Base-by-base conservation (phyloP, 2,113 vertebrate species). In the Tychaedon coryphoeus region DNA sequence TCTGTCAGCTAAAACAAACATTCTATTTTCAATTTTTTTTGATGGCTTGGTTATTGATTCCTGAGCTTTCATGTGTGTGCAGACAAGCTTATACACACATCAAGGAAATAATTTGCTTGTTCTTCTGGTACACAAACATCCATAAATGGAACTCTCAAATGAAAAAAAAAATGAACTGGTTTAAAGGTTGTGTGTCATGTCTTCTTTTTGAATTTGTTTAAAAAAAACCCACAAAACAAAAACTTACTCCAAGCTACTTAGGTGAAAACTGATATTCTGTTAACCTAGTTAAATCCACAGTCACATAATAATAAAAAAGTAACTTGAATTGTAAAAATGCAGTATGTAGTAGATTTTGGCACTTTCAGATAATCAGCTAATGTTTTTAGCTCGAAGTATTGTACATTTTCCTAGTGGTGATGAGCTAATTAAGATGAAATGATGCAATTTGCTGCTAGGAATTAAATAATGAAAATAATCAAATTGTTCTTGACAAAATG, bases 381-480 rank as follows among this genome's bases (percentile, higher is more conserved):
- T 54, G 5, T 3, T 65, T 88, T 79, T 69, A 85, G 14, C 25
- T 74, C 1, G 0, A 58, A 40, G 11, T 78, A 56, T 54, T 48
- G 31, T 57, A 47, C 5, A 23, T 69, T 77, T 91, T 81, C 36
- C 18, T 48, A 47, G 25, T 33, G 16, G 42, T 77, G 26, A 77
- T 60, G 69, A 38, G 3, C 2, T 90, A 65, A 94, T 91, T 72
- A 83, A 85, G 77, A 92, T 73, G 1, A 73, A 90, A 67, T 34
- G 3, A n/a, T 60, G 70, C 34, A 76, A 92, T 86, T 62, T 72
- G 28, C 13, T 81, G 9, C 31, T 62, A 72, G 14, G 38, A 31
- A 86, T 94, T 94, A 88, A 67, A 89, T 90, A 70, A 71, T 31
- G 29, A 72, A 54, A 83, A 86, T 74, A 91, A 77, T 85, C 9